Evolutionary conservation across 2,113 vertebrate genomes (phyloP).

Genomic region (Alouatta palliata): DNA sequence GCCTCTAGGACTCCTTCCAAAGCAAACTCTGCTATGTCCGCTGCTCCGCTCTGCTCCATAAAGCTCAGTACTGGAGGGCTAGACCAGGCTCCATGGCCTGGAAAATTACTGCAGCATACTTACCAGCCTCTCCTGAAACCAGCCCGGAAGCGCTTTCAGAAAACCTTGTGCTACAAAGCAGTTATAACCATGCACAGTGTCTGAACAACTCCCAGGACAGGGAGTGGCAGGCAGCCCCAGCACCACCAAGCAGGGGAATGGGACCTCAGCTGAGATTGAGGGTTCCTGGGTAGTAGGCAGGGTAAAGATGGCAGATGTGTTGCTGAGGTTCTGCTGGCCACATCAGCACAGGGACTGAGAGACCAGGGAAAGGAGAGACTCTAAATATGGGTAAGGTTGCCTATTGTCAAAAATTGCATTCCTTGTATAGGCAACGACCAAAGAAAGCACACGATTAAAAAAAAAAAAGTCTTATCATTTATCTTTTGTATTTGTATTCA

Average conservation of each 20-base stretch:
- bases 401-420: neutral
- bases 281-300: neutral
- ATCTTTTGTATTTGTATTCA: constrained; percentile 5
- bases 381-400: neutral
- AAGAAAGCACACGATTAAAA: neutral
- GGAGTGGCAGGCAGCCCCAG: neutral
- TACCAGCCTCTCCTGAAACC: constrained; percentile 43
- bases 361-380: neutral
- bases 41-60: constrained; percentile 56
- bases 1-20: constrained; percentile 63
- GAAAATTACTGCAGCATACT: constrained; percentile 64
- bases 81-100: constrained; percentile 5
- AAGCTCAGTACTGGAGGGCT: neutral
- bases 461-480: neutral
- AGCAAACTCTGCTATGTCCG: constrained; percentile 44
- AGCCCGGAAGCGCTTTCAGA: constrained; percentile 67
- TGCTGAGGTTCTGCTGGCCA: neutral
- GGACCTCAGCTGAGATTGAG: neutral
- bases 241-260: neutral
- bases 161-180: neutral
- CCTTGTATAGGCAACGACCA: neutral
- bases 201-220: neutral
- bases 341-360: neutral
- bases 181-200: neutral
- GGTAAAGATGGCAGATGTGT: neutral